A percentile compares a stretch with the other conserved stretches of the same genome.
phyloP scores from a whole-genome alignment of 2,888 invertebrate genomes.

The Trachelus tabidus region DNA sequence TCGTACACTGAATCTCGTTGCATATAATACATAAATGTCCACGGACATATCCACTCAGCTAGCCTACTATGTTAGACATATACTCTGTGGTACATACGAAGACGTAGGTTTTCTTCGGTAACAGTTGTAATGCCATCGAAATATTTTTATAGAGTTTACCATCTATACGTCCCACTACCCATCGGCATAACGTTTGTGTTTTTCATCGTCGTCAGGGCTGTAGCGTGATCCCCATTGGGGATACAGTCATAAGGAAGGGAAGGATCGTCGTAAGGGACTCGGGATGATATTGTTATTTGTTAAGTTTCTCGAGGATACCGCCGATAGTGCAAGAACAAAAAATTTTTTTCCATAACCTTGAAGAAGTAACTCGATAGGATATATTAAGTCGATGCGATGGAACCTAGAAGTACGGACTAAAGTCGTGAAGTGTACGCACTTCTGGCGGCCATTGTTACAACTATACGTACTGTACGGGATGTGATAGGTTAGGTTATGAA shows the following conservation, averaged over 20 bases:
- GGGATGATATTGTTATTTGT: too few species aligned
- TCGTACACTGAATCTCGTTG: not conserved
- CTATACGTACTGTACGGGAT: not conserved
- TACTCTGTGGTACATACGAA: not conserved
- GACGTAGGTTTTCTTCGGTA: not conserved
- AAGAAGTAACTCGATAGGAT: not conserved
- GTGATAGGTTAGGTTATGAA: not conserved
- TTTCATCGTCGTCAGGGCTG: not conserved
- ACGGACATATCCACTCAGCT: not conserved
- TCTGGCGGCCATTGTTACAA: not conserved
- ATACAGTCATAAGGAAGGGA: too few species aligned
- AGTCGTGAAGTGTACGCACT: not conserved
- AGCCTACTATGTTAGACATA: not conserved
- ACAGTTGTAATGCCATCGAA: not conserved
- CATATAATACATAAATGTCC: not conserved
- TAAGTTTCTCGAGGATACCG: not conserved
- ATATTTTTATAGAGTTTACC: not conserved
- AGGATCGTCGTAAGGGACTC: not conserved
- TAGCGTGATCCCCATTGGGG: too few species aligned
- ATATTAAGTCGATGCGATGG: not conserved
- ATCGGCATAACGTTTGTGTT: not conserved
- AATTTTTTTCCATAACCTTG: not conserved
- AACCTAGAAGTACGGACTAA: not conserved
- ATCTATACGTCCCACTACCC: not conserved
- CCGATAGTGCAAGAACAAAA: not conserved